Percentiles rank a stretch among this genome's conserved stretches.
Conservation (phyloP, 2,888 invertebrate species). For the Gnatocerus cornutus region DNA sequence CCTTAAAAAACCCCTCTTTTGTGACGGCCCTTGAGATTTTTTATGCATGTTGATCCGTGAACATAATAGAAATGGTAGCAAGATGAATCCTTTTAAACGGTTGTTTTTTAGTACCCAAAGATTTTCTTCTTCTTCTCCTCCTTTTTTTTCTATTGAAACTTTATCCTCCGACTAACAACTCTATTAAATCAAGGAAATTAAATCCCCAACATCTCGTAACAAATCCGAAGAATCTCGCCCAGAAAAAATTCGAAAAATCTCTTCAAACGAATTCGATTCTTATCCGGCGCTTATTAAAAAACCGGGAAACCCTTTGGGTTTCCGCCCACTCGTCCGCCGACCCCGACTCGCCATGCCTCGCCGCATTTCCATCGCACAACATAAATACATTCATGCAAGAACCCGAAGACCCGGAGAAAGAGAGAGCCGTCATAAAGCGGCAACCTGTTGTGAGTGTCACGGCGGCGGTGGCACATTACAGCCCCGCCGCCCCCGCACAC, state of each 20-base stretch:
- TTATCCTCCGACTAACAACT: too few species aligned
- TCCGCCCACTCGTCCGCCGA: constrained; percentile 23
- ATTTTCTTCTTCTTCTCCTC: too few species aligned
- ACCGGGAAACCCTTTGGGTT: constrained; percentile 22
- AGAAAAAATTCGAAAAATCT: neutral
- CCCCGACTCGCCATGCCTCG: constrained; percentile 24
- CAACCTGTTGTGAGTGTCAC: constrained; percentile 41
- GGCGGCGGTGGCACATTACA: constrained; percentile 19
- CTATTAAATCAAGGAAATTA: neutral
- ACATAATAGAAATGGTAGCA: neutral
- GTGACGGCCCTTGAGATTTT: neutral
- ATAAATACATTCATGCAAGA: neutral
- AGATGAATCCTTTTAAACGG: too few species aligned
- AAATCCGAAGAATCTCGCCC: constrained; percentile 8
- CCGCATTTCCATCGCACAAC: constrained; percentile 9
- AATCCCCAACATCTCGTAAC: neutral
- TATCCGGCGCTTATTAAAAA: neutral
- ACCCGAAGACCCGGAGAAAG: neutral
- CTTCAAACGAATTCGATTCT: constrained; percentile 3
- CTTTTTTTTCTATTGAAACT: too few species aligned
- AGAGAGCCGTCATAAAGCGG: constrained; percentile 13
- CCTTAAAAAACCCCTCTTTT: neutral
- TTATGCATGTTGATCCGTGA: neutral
- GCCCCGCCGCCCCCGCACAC: constrained; percentile 17
- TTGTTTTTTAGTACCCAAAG: neutral